A percentile compares a stretch with the other conserved stretches of the same genome.
Conservation (phyloP, 2,113 vertebrate species). For the Variabilichromis moorii region DNA sequence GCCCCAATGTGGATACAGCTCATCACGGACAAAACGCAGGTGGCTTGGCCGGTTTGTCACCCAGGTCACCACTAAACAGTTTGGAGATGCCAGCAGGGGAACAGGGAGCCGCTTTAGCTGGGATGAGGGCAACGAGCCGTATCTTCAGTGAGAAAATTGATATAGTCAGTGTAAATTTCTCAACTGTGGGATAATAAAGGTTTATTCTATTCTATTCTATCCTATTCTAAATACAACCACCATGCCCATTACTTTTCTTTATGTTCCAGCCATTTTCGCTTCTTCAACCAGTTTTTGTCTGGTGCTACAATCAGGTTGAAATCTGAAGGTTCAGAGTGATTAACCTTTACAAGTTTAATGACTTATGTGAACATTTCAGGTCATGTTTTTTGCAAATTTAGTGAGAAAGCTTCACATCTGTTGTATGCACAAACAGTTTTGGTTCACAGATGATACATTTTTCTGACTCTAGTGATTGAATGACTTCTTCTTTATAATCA, state of each 20-base stretch:
- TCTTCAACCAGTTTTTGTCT: not conserved
- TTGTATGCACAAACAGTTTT: not conserved
- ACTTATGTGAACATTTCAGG: not conserved
- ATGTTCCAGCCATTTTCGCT: fast-evolving
- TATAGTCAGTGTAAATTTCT: not conserved
- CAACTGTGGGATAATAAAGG: not conserved
- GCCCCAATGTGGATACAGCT: slow-evolving; percentile 90
- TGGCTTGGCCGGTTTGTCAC: slow-evolving; percentile 92
- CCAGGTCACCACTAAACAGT: slow-evolving; percentile 86
- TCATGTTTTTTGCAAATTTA: not conserved
- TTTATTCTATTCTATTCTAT: not conserved
- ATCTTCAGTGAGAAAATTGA: slow-evolving; percentile 62
- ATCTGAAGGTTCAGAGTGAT: not conserved
- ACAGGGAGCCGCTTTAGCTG: slow-evolving; percentile 85
- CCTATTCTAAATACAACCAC: not conserved
- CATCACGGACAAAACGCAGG: slow-evolving; percentile 80
- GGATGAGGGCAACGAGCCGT: slow-evolving; percentile 75
- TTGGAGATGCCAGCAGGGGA: slow-evolving; percentile 70
- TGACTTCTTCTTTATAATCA: not conserved
- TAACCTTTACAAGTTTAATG: not conserved
- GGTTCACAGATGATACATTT: not conserved
- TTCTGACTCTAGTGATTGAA: fast-evolving
- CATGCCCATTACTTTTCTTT: not conserved
- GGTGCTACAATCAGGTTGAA: not conserved
- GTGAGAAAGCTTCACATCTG: not conserved